These are phyloP conservation scores for Sarcophaga variegata DNA, from an alignment of 2,888 invertebrate genomes.

Conservation along the genomic window DNA sequence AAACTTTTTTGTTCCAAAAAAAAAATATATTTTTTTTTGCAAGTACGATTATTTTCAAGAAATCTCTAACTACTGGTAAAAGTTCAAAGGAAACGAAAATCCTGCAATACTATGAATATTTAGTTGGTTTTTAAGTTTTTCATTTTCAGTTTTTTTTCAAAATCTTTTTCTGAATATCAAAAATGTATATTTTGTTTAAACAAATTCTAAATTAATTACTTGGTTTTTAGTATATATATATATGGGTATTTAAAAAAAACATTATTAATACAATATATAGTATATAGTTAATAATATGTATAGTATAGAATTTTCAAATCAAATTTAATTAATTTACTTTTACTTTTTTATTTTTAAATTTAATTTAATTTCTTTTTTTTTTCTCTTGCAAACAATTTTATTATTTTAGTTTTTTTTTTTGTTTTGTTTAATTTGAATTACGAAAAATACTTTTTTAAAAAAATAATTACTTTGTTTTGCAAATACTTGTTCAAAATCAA, in stretches of 20 bases:
- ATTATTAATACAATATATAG: conserved; percentile 47
- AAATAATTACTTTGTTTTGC: conserved; percentile 77
- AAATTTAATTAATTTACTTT: background rate
- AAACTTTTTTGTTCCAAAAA: conserved; percentile 42
- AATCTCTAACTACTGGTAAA: conserved; percentile 64
- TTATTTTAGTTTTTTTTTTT: conserved; percentile 22
- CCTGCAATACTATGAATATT: conserved; percentile 43
- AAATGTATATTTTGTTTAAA: conserved; percentile 30
- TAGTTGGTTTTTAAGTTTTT: conserved; percentile 12
- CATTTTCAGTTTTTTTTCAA: too few relatives aligned
- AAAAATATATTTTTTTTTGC: conserved; percentile 23
- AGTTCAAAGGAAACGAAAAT: conserved; percentile 35
- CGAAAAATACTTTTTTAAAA: conserved; percentile 71
- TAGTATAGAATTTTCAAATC: conserved; percentile 67
- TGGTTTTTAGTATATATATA: conserved; percentile 41
- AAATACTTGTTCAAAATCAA: conserved; percentile 76
- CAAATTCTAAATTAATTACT: conserved; percentile 60
- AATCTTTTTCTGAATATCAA: background rate
- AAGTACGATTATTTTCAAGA: conserved; percentile 1
- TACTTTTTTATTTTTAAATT: conserved; percentile 56
- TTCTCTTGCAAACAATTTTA: conserved; percentile 53
- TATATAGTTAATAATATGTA: conserved; percentile 66
- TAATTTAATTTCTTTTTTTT: conserved; percentile 40
- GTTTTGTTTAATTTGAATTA: conserved; percentile 58
- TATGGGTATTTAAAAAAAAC: conserved; percentile 4